Base-by-base conservation (phyloP, 2,797 vertebrate species). In the Cyprinella venusta region DNA sequence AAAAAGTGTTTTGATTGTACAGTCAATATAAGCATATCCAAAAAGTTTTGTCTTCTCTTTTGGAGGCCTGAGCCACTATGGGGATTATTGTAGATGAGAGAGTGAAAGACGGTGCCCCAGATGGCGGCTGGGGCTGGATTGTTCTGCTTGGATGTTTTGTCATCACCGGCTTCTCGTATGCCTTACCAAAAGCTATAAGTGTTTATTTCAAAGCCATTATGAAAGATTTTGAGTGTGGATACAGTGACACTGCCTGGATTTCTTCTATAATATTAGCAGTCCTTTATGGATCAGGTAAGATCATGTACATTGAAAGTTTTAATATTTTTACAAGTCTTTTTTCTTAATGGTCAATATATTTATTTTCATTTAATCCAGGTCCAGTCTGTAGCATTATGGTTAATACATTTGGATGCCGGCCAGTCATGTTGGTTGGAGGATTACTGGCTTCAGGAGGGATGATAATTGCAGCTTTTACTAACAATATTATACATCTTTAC, bases 191-290 rank as follows among this genome's bases (percentile, higher is more conserved):
- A 91, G 95, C 94, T 0, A 89, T 95, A 84, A 96, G 95, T 87
- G 93, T 95, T 88, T 95, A 95, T 89, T 95, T 95, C 91, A 94
- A 93, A 84, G 94, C 93, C 69, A 93, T 96, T 77, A 95, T 95
- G 94, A 87, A 84, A 0, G 94, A 95, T 64, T 95, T 95, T 64
- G 89, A 91, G 0, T 94, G 95, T 9, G 95, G 95, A 79, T 95
- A 96, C 91, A 95, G 94, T 24, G 94, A 95, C 87, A 95, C 94
- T 0, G 95, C 95, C 86, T 95, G 94, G 95, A 95, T 95, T 89
- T 95, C 94, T 63, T 96, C 95, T 64, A 94, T 96, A 87, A 94
- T 95, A 92, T 90, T 95, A 61, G 95, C 95, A 84, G 94, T 95
- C 94, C 92, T 96, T 72, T 96, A 96, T 0, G 95, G 95, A 84